Percentiles rank a stretch among this genome's conserved stretches.
These are phyloP conservation scores for Corythucha ciliata DNA, from an alignment of 2,888 invertebrate genomes.

Conservation along the genomic window DNA sequence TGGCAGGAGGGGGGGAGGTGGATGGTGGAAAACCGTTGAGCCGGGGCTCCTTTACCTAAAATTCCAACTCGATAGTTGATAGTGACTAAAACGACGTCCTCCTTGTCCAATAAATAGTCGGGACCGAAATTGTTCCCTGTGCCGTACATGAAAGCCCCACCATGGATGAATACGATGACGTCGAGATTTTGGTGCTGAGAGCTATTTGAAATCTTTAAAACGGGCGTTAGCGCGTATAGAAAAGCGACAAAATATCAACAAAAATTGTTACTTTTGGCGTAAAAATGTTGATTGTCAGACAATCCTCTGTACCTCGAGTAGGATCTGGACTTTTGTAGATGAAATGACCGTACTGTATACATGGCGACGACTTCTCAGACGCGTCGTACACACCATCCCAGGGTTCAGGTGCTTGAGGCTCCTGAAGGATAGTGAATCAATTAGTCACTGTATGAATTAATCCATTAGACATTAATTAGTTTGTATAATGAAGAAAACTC, in stretches of 20 bases:
- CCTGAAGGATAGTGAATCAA: constrained; percentile 16
- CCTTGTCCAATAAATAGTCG: constrained; percentile 43
- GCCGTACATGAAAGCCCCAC: constrained; percentile 35
- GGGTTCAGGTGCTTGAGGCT: constrained; percentile 10
- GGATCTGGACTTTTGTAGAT: constrained; percentile 33
- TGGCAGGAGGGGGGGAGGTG: not conserved
- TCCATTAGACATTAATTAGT: too few species aligned
- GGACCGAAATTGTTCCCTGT: constrained; percentile 46
- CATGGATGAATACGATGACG: constrained; percentile 38
- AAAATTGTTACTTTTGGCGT: constrained; percentile 49
- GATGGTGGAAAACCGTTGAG: not conserved
- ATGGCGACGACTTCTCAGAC: constrained; percentile 48
- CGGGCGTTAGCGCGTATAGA: too few species aligned
- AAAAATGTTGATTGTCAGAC: constrained; percentile 55
- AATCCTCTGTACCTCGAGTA: constrained; percentile 54
- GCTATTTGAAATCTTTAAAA: constrained; percentile 16
- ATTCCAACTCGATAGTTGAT: constrained; percentile 38
- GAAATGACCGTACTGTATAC: constrained; percentile 54
- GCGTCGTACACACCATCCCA: constrained; percentile 57
- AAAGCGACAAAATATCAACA: too few species aligned
- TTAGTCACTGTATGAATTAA: too few species aligned
- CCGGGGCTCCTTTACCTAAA: constrained; percentile 33
- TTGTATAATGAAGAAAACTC: too few species aligned
- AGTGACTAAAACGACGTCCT: constrained; percentile 37
- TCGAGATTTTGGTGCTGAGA: constrained; percentile 36